Base-by-base conservation (phyloP, 2,797 vertebrate genomes). In the Anabas testudineus region DNA sequence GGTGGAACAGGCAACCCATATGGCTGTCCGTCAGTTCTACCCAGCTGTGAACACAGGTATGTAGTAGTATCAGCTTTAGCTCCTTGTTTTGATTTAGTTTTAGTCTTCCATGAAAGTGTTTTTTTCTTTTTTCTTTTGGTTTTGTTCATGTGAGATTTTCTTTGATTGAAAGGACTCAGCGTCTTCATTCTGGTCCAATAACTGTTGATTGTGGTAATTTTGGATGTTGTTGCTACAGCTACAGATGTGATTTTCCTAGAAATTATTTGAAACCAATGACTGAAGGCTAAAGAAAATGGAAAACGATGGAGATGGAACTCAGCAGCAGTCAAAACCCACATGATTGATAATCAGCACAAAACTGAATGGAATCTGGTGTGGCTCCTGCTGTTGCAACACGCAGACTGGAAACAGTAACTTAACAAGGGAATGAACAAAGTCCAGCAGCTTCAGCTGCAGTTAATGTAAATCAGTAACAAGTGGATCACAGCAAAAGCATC, bases 1-100 rank as follows among this genome's bases (percentile, higher is more conserved):
- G 55, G 66, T 16, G 15, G 70, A 71, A 26, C 82, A 30, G 53
- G 76, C 80, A 10, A 57, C 43, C 30, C 82, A 74, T 66, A 67
- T 46, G 34, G 64, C 74, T 0, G 0, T 71, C 42, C 78, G 34
- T 36, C 82, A 80, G 63, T 80, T 87, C 54, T 83, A 84, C 83
- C 80, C 84, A 0, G 41, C 76, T 7, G 14, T 15, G 1, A 63
- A 49, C 10, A 39, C 85, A 91, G 92, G 93, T 94, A 89, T 1
- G 63, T 41, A 16, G 15, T 6, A 0, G 15, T 16, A 6, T 16
- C 18, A 41, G 41, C 10, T 43, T 7, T 19, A 37, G 5, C 37
- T 42, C 16, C 5, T 42, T 39, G 39, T 18, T 42, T 39, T 15
- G 13, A 39, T 39, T n/a, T 37, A 3, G 7, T 13, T 41, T 42